Percentiles rank a stretch among this genome's conserved stretches.
Conservation (phyloP, 2,797 vertebrate genomes). For the Acanthurus lineatus region DNA sequence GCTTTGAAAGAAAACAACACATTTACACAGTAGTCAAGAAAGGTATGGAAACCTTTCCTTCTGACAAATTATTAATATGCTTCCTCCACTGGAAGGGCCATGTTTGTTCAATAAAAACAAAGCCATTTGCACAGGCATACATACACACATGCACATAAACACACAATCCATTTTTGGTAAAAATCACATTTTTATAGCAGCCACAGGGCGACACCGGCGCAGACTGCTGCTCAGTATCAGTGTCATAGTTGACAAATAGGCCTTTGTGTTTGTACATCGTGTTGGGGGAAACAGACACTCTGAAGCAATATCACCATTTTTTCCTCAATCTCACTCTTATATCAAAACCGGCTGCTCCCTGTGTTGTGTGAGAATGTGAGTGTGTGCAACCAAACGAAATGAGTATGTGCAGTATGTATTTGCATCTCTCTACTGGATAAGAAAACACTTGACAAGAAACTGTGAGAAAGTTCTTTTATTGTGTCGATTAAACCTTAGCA, state of each 20-base stretch:
- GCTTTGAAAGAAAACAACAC: conserved; percentile 7
- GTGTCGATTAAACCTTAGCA: too few species aligned
- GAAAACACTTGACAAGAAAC: background rate
- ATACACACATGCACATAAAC: background rate
- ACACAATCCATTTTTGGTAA: conserved; percentile 23
- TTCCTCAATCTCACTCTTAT: conserved; percentile 39
- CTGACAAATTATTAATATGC: conserved; percentile 22
- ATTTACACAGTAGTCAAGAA: conserved; percentile 23
- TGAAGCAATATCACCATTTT: conserved; percentile 35
- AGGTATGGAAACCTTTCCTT: conserved; percentile 14
- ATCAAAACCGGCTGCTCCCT: conserved; percentile 23
- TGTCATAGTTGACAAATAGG: conserved; percentile 66
- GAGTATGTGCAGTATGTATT: background rate
- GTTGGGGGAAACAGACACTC: conserved; percentile 45
- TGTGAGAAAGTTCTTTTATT: too few species aligned
- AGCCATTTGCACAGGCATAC: background rate
- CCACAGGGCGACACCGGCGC: conserved; percentile 29
- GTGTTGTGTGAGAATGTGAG: background rate
- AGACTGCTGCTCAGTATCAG: conserved; percentile 51
- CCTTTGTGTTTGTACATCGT: conserved; percentile 42
- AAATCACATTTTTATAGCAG: conserved; percentile 40
- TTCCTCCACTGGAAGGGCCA: background rate
- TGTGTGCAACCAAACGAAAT: conserved; percentile 11
- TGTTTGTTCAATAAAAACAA: conserved; percentile 3
- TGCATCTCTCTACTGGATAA: background rate